Percentiles rank a stretch among this genome's conserved stretches.
Conservation (phyloP, 1,140 invertebrate species). For the Pseudomyrmex dendroicus region DNA sequence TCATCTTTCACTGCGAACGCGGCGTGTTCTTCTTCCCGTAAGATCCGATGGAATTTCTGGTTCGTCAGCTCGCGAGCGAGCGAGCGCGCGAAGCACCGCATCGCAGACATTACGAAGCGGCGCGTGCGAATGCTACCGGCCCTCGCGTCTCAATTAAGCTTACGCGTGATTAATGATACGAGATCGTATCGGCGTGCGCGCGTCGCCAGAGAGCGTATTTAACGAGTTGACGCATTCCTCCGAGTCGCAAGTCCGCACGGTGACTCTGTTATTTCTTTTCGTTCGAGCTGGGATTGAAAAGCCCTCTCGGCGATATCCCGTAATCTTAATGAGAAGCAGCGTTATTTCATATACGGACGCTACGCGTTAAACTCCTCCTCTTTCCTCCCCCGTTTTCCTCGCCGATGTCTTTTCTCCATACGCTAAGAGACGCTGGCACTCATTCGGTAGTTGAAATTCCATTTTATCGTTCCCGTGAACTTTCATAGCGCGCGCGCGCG, state of each 20-base stretch:
- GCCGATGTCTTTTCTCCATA: background rate
- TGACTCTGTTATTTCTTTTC: too few relatives aligned
- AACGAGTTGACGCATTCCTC: slow-evolving; percentile 28
- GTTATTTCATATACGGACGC: background rate
- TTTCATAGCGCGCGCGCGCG: background rate
- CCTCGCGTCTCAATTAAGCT: slow-evolving; percentile 51
- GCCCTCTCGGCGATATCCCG: background rate
- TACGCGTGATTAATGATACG: slow-evolving; percentile 40
- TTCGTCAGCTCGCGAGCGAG: background rate
- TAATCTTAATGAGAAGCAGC: slow-evolving; percentile 16
- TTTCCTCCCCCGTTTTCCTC: too few relatives aligned
- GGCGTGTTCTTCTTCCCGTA: slow-evolving; percentile 11
- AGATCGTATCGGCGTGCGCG: slow-evolving; percentile 8
- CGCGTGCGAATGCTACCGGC: slow-evolving; percentile 43
- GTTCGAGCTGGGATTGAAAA: background rate
- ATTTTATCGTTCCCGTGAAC: background rate
- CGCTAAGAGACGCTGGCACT: background rate
- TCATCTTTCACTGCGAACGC: slow-evolving; percentile 16
- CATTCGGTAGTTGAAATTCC: background rate
- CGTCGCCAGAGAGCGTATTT: background rate
- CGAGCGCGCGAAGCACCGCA: background rate
- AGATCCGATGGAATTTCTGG: slow-evolving; percentile 37
- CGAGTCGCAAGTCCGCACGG: background rate
- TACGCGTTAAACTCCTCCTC: background rate
- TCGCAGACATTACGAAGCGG: slow-evolving; percentile 17